Evolutionary conservation across 2,797 vertebrate genomes (phyloP).

Genomic region (Neostethus bicornis): DNA sequence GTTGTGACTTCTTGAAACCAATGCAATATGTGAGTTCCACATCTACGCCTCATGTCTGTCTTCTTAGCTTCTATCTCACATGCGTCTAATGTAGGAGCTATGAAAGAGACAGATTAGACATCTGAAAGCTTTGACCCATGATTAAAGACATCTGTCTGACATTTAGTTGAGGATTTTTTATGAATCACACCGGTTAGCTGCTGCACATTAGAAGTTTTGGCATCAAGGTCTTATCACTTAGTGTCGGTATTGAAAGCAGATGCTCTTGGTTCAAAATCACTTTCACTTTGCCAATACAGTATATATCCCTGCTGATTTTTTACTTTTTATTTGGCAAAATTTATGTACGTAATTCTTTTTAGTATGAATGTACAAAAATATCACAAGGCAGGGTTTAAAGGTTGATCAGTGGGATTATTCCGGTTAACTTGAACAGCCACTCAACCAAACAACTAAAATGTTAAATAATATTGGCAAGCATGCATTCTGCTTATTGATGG

Average conservation of each 20-base stretch:
- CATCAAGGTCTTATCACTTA: conserved; percentile 38
- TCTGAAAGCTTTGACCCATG: conserved; percentile 42
- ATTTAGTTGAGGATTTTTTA: conserved; percentile 59
- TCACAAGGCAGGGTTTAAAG: too few species aligned
- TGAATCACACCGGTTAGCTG: conserved; percentile 47
- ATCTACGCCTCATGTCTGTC: conserved; percentile 25
- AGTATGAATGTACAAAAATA: too few species aligned
- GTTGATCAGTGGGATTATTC: too few species aligned
- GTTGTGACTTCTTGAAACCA: conserved; percentile 43
- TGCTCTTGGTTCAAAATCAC: conserved; percentile 8
- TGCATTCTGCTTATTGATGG: conserved; percentile 4
- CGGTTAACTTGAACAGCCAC: too few species aligned
- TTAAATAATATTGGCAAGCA: conserved; percentile 18
- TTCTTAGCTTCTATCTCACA: conserved; percentile 19
- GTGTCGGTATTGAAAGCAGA: conserved; percentile 29
- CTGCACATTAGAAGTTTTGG: conserved; percentile 13
- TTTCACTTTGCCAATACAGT: too few species aligned
- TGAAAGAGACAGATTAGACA: conserved; percentile 26
- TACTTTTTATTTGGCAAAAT: too few species aligned
- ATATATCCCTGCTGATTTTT: too few species aligned
- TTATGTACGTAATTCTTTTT: too few species aligned
- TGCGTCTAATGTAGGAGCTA: conserved; percentile 3
- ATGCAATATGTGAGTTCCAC: conserved; percentile 33
- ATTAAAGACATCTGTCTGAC: conserved; percentile 46
- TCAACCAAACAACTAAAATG: conserved; percentile 24